These are phyloP conservation scores for Mycalesis mineus DNA, from an alignment of 2,888 invertebrate genomes.

Conservation along the genomic window DNA sequence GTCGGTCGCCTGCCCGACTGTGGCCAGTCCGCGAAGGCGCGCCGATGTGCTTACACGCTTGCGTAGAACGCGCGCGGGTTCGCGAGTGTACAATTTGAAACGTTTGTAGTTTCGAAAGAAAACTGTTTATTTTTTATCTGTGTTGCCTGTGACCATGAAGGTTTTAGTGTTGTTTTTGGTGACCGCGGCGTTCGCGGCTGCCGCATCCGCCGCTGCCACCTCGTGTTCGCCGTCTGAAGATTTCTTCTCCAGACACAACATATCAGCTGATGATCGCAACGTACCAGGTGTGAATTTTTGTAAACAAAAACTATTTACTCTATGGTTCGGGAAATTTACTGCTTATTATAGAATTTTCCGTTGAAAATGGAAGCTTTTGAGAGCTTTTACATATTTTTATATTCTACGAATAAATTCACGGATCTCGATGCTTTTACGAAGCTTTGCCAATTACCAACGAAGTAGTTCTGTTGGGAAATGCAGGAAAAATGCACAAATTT, in stretches of 20 bases:
- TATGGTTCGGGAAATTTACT: background rate
- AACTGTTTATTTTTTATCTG: slow-evolving; percentile 37
- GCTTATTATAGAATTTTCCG: background rate
- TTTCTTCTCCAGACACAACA: slow-evolving; percentile 66
- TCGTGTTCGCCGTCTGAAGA: slow-evolving; percentile 57
- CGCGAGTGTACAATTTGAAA: slow-evolving; percentile 55
- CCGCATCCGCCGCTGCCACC: slow-evolving; percentile 50
- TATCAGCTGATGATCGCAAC: slow-evolving; percentile 69
- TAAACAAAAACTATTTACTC: slow-evolving; percentile 21
- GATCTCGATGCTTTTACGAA: no score
- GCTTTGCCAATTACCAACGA: no score
- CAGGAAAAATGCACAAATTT: no score
- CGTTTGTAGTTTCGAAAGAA: slow-evolving; percentile 39
- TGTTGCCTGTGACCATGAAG: slow-evolving; percentile 65
- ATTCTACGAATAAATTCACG: no score
- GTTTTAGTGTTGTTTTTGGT: slow-evolving; percentile 59
- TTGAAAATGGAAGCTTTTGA: background rate
- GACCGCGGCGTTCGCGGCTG: slow-evolving; percentile 49
- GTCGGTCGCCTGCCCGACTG: slow-evolving; percentile 28
- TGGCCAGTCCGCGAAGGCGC: slow-evolving; percentile 62
- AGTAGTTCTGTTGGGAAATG: no score
- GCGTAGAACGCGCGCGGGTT: slow-evolving; percentile 52
- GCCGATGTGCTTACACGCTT: slow-evolving; percentile 65
- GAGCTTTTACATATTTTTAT: no score
- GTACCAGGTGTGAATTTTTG: slow-evolving; percentile 60